Evolutionary conservation across 2,113 vertebrate species (phyloP), one percentile per base, ranked within the genome.

Genomic region (Numida meleagris): DNA sequence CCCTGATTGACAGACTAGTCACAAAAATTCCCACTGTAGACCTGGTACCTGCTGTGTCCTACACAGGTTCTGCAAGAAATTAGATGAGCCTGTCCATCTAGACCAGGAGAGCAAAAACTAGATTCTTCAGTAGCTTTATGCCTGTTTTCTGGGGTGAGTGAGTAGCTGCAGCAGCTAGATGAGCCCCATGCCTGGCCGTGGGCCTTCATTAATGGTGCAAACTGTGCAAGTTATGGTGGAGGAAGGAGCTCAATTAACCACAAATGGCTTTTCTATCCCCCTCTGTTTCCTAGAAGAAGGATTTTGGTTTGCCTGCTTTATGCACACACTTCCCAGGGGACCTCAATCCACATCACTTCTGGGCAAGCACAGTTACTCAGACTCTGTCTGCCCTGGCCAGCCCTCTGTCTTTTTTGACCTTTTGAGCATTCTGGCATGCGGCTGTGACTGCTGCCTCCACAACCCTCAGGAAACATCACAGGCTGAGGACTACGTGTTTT

Each of bases 1-100:
- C 55, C 59, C 86, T 55, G 86, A 90, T 12, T 88, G 80, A 93
- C 80, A 90, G 91, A 81, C 83, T 50, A 86, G 95, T 88, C 63
- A 86, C 27, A 71, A 90, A 83, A 25, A 68, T 83, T 87, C 80
- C 46, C 65, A 66, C 17, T 31, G 50, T 29, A 78, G 77, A 62
- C 66, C 74, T 81, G 80, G 71, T 74, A 43, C 43, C 51, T 94
- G 66, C 25, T 71, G 46, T 81, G 89, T 75, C 81, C 81, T 75
- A 63, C 61, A 71, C 46, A 74, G 68, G 46, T 75, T 75, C 83
- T 81, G 77, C 40, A 72, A 72, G 81, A 70, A 89, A 59, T 4
- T 38, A 36, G 21, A 48, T 84, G 77, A 92, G 24, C 65, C 25
- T 48, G 72, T 90, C 84, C 51, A 55, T 89, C 46, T 75, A 84